These are phyloP conservation scores for Adrianichthys oophorus DNA, from an alignment of 2,797 vertebrate species.

Conservation along the genomic window DNA sequence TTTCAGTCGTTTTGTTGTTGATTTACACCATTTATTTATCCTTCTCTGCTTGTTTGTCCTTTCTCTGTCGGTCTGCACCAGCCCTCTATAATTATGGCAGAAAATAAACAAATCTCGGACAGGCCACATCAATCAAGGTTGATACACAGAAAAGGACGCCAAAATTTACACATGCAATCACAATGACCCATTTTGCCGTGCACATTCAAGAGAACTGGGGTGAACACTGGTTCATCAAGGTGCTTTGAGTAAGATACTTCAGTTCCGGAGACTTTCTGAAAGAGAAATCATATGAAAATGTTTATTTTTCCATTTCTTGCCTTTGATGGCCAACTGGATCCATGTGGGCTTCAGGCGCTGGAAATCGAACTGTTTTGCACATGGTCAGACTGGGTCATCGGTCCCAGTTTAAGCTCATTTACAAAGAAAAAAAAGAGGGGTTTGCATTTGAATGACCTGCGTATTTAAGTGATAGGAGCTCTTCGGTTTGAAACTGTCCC, in stretches of 20 bases:
- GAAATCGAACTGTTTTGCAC: conserved; percentile 54
- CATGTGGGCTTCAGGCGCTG: conserved; percentile 54
- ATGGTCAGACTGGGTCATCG: conserved; percentile 35
- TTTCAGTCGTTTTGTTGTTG: no score
- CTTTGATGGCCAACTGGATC: conserved; percentile 68
- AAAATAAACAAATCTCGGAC: conserved; percentile 50
- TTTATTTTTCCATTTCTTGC: conserved; percentile 60
- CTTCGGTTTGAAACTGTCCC: conserved; percentile 30
- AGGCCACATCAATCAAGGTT: conserved; percentile 52
- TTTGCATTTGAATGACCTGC: conserved; percentile 23
- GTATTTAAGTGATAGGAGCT: conserved; percentile 15
- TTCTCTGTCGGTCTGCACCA: conserved; percentile 9
- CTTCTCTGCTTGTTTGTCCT: conserved; percentile 3
- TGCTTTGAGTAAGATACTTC: conserved; percentile 13
- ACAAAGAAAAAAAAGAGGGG: conserved; percentile 8
- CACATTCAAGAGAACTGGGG: not conserved
- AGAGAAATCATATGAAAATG: conserved; percentile 56
- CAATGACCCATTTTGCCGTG: conserved; percentile 10
- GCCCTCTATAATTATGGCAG: conserved; percentile 42
- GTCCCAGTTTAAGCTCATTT: conserved; percentile 45
- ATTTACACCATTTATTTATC: conserved; percentile 1
- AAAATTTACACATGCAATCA: conserved; percentile 18
- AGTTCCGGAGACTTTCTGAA: conserved; percentile 19
- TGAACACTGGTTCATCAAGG: conserved; percentile 6
- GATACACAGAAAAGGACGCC: conserved; percentile 23